Evolutionary conservation across 2,888 invertebrate species (phyloP).

Genomic region (Oscheius sp.): DNA sequence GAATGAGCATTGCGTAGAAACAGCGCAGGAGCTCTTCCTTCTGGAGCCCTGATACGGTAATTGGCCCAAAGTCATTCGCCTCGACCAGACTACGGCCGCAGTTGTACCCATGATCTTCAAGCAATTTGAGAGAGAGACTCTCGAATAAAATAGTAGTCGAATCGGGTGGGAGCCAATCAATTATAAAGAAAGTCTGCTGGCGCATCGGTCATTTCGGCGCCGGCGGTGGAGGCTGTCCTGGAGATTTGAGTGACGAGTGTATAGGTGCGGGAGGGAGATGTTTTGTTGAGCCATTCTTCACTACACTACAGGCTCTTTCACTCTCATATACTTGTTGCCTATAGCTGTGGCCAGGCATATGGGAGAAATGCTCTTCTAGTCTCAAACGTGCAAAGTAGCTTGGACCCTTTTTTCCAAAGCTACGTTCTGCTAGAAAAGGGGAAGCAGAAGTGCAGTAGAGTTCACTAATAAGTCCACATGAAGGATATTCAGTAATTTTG

Average conservation of each 20-base stretch:
- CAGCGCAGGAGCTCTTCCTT: conserved; percentile 36
- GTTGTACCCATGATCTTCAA: conserved; percentile 52
- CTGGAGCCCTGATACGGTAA: conserved; percentile 16
- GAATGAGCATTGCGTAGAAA: conserved; percentile 29
- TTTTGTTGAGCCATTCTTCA: too few relatives aligned
- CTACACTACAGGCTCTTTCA: too few relatives aligned
- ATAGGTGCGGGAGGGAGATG: conserved; percentile 24
- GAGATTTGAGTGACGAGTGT: conserved; percentile 28
- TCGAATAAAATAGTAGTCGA: not conserved
- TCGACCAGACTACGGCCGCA: conserved; percentile 55
- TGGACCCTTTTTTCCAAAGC: too few relatives aligned
- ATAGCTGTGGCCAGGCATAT: too few relatives aligned
- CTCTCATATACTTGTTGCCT: too few relatives aligned
- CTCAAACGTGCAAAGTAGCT: too few relatives aligned
- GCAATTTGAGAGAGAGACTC: not conserved
- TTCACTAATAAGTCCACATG: too few relatives aligned
- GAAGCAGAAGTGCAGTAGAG: too few relatives aligned
- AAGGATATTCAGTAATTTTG: too few relatives aligned
- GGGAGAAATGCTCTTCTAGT: too few relatives aligned
- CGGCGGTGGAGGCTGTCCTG: conserved; percentile 7
- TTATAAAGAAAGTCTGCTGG: conserved; percentile 10
- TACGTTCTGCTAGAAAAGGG: too few relatives aligned
- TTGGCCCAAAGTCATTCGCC: conserved; percentile 50
- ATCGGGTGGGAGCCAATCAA: not conserved
- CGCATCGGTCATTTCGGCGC: conserved; percentile 20